A percentile compares a stretch with the other conserved stretches of the same genome.
Conservation (phyloP, 2,888 invertebrate genomes). For the Syritta pipiens region DNA sequence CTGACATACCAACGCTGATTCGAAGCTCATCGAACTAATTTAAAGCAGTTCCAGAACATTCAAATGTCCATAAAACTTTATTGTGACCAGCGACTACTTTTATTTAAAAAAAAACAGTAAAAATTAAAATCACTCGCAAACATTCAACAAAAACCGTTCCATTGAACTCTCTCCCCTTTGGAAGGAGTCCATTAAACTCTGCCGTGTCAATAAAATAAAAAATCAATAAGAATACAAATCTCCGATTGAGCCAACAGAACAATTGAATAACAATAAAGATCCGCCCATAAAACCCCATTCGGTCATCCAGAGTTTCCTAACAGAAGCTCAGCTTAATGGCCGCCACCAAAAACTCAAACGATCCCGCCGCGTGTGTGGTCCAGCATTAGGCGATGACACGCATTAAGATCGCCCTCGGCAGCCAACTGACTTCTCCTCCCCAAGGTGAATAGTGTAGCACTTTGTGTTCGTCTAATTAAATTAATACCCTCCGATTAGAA, state of each 20-base stretch:
- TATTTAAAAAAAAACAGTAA: background rate
- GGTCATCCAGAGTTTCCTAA: conserved; percentile 18
- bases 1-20: no score
- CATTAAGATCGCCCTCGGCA: conserved; percentile 46
- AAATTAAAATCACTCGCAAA: background rate
- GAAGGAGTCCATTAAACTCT: conserved; percentile 15
- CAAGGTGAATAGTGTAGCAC: conserved; percentile 37
- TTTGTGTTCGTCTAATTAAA: conserved; percentile 57
- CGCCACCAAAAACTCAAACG: conserved; percentile 36
- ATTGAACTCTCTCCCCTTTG: background rate
- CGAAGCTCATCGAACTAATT: no score
- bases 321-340: conserved; percentile 56
- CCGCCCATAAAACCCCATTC: conserved; percentile 45
- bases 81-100: no score
- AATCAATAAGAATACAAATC: conserved; percentile 49
- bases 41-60: no score
- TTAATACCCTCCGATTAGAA: conserved; percentile 55
- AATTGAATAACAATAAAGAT: conserved; percentile 62
- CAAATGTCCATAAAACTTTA: no score
- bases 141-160: no score
- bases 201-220: conserved; percentile 10
- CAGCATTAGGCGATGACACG: conserved; percentile 33
- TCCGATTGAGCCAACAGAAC: conserved; percentile 44
- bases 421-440: conserved; percentile 34
- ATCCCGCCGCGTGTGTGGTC: conserved; percentile 42